Evolutionary conservation across 2,113 vertebrate genomes (phyloP), one percentile per base, ranked within the genome.

Genomic region (Amazona guildingii): DNA sequence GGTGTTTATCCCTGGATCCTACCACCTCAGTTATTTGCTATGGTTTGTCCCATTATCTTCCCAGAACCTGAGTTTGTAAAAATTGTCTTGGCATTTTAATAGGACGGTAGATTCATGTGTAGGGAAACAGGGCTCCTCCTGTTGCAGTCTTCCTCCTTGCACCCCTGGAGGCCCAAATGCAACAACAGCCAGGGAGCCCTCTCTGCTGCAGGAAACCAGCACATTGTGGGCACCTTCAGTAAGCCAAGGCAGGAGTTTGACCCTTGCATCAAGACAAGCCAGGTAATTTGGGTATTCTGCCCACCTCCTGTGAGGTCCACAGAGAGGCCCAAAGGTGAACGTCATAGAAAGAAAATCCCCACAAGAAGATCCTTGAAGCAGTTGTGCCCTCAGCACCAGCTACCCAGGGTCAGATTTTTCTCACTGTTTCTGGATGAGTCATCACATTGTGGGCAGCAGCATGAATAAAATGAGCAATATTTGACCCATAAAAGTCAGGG

Each of bases 391-490:
- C 46, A 86, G 20, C 0, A 1, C 20, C 25, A 83, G 44, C 49
- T 90, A 67, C 37, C 13, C 49, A 74, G 63, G 27, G 28, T 93
- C 72, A 83, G 43, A 77, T 78, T 87, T 92, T 92, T 85, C 49
- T 76, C 41, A n/a, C 46, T 33, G 3, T 43, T 20, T 67, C 46
- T 80, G 59, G 54, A 83, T 93, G 82, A 95, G 37, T 91, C 93
- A 92, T 54, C 59, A 21, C 46, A 21, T 25, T 70, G 59, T 86
- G 79, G 59, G 59, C n/a, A 74, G 67, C 33, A 8, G 21, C 11
- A 49, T 35, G 72, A 88, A 92, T 55, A 91, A 93, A 94, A 79
- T 29, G 54, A 88, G 29, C 82, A 90, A 70, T 80, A 83, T 80
- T 64, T 88, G 85, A 90, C 46, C 87, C 54, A 44, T 63, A 61